Conservation (phyloP, 30 jellyfish, hydroid and myxozoan genomes). For the Aurelia aurita complex sp. Pacific region DNA sequence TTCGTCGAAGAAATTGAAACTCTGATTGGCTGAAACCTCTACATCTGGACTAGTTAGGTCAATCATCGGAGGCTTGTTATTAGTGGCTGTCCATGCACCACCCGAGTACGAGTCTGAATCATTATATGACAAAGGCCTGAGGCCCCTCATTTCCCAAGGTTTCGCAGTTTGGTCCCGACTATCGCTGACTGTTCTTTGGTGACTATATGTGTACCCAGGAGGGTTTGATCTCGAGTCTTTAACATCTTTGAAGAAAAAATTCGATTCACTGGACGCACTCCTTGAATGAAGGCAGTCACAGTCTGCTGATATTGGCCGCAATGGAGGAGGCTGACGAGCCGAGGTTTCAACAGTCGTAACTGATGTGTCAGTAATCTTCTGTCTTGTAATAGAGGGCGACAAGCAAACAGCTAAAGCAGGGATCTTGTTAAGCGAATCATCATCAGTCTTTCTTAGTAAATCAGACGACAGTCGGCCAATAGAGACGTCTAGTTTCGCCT, state of each 20-base stretch:
- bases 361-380: conserved; percentile 23
- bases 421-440: conserved; percentile 2
- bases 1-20: neutral
- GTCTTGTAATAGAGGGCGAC: conserved; percentile 47
- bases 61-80: neutral
- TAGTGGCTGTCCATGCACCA: neutral
- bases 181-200: neutral
- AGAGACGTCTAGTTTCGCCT: neutral
- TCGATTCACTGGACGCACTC: conserved; percentile 37
- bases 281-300: conserved; percentile 31
- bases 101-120: neutral
- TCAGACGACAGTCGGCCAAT: neutral
- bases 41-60: neutral
- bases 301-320: conserved; percentile 67
- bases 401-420: conserved; percentile 75
- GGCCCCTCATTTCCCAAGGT: neutral
- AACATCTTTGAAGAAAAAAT: conserved; percentile 61
- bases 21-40: neutral
- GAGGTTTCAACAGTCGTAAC: conserved; percentile 13
- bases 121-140: neutral
- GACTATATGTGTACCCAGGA: conserved; percentile 9
- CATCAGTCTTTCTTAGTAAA: neutral
- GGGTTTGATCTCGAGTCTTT: conserved; percentile 4
- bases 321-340: conserved; percentile 67
- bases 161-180: neutral